A percentile compares a stretch with the other conserved stretches of the same genome.
Evolutionary conservation across 2,797 vertebrate genomes (phyloP).

Genomic region (Taeniopygia guttata): DNA sequence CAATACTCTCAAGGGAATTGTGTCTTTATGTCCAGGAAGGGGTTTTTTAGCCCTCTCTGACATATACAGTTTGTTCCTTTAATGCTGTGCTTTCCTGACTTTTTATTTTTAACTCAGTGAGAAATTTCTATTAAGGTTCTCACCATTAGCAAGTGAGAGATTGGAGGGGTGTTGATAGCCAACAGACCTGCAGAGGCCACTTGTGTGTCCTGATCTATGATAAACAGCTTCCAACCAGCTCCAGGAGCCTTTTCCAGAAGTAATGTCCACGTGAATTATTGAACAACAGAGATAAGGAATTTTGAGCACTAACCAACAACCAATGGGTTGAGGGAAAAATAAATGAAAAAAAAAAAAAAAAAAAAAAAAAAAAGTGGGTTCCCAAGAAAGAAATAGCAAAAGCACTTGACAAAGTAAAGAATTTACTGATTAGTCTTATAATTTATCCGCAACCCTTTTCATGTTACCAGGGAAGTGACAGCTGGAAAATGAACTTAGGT

Average conservation of each 20-base stretch:
- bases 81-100: neutral
- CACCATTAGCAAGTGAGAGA: neutral
- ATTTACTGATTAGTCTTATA: neutral
- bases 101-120: neutral
- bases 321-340: neutral
- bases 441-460: neutral
- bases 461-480: neutral
- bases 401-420: neutral
- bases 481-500: neutral
- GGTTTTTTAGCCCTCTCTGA: neutral
- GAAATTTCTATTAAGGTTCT: neutral
- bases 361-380: neutral
- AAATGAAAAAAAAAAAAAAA: neutral
- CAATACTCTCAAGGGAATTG: neutral
- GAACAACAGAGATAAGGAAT: neutral
- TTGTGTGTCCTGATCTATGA: neutral
- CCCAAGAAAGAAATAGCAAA: neutral
- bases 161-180: neutral
- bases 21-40: neutral
- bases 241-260: neutral
- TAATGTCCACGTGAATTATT: accelerated
- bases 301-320: neutral
- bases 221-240: neutral
- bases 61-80: neutral
- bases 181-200: neutral